Evolutionary conservation across 1,140 invertebrate species (phyloP), one percentile per base, ranked within the genome.

Genomic region (Neodiprion fabricii): DNA sequence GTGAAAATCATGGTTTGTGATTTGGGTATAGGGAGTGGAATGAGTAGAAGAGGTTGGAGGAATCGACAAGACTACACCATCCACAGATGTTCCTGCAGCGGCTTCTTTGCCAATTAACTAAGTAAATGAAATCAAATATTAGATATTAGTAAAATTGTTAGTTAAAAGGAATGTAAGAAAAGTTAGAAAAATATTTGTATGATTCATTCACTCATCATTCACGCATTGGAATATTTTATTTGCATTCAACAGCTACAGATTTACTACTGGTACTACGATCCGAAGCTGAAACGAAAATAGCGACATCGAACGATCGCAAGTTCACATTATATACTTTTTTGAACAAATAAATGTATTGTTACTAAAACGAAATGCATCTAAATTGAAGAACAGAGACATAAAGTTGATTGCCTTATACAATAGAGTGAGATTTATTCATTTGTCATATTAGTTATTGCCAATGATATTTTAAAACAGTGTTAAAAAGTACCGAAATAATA

Each of bases 81-180:
- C 85, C 84, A 82, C 84, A 80, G 83, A 82, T 61, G 83, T 84
- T 78, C 85, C 86, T 23, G 21, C 23, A 69, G 21, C 67, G 74
- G 78, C 83, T 74, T 83, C 77, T 81, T 83, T 85, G 65, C 73
- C 75, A 79, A 80, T 79, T 76, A 78, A 83, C 83, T 85, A 76
- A 71, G 76, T 78, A 28, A 72, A 76, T 72, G 12, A 49, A 69
- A 69, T 69, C 11, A 47, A 69, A 81, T 80, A 85, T 80, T 79
- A 79, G 78, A 84, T 74, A 72, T 80, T 81, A 79, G 76, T 79
- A 73, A 68, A 67, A 71, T 75, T 75, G 77, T 83, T 83, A 83
- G 79, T 82, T 47, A 17, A 69, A 75, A 48, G 40, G 12, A 74
- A 47, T 14, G 8, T 47, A 69, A 14, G 67, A 61, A 17, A 61